Percentiles rank a stretch among this genome's conserved stretches.
These are phyloP conservation scores for Antidorcas marsupialis DNA, from an alignment of 2,113 vertebrate species.

Conservation along the genomic window DNA sequence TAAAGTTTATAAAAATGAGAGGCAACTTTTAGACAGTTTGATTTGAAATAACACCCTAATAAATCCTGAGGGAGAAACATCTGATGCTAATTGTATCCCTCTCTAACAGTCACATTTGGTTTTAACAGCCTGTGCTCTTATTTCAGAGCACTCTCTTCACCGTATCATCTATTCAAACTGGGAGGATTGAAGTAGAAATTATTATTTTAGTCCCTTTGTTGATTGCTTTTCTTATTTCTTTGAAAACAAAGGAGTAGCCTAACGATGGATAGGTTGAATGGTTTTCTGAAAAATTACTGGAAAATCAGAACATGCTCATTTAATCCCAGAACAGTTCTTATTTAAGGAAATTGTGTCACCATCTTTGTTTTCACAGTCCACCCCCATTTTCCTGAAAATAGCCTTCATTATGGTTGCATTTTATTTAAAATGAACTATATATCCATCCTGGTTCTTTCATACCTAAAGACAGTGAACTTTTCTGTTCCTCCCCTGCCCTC, in stretches of 20 bases:
- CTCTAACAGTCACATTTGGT: background rate
- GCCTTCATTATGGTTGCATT: background rate
- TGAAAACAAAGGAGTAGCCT: background rate
- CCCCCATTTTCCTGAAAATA: background rate
- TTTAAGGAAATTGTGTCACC: background rate
- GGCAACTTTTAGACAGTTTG: background rate
- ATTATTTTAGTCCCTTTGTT: background rate
- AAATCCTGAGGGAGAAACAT: background rate
- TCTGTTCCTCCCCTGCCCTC: background rate
- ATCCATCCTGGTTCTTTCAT: background rate
- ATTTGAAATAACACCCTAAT: background rate
- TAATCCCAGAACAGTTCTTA: background rate
- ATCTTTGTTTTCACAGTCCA: background rate
- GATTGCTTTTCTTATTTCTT: background rate
- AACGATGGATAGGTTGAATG: background rate
- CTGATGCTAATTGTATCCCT: background rate
- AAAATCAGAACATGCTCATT: background rate
- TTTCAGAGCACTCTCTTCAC: background rate
- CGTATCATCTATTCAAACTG: background rate
- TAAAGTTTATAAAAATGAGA: background rate
- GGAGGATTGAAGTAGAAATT: background rate
- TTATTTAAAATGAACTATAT: background rate
- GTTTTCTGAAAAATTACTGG: background rate
- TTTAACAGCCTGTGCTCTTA: background rate
- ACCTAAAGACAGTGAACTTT: background rate